Evolutionary conservation across 2,797 vertebrate genomes (phyloP).

Genomic region (Parauchenoglanis punctatus): DNA sequence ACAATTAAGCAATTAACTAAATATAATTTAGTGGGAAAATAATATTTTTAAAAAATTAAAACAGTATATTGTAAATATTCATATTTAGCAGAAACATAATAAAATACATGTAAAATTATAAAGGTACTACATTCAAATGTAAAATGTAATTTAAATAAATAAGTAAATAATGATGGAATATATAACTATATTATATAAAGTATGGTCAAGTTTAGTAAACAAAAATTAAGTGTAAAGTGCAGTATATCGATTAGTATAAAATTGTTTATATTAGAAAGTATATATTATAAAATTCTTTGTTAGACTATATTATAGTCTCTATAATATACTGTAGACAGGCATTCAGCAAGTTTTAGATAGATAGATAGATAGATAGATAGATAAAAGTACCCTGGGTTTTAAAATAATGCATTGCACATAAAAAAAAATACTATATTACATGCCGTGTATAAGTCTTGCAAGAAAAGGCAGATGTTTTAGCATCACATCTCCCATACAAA

Average conservation of each 20-base stretch:
- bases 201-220: not conserved
- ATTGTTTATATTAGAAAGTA: not conserved
- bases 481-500: not conserved
- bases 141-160: not conserved
- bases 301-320: too few species aligned
- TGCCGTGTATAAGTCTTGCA: not conserved
- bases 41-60: not conserved
- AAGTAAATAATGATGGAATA: too few species aligned
- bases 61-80: not conserved
- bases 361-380: not conserved
- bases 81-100: not conserved
- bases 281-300: too few species aligned
- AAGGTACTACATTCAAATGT: not conserved
- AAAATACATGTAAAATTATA: not conserved
- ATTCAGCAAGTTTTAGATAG: not conserved
- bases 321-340: not conserved
- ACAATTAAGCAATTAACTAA: not conserved
- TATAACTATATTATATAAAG: not conserved
- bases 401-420: not conserved
- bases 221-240: not conserved
- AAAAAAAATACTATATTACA: not conserved
- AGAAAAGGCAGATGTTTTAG: not conserved
- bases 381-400: not conserved
- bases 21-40: not conserved
- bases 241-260: not conserved